Evolutionary conservation across 2,113 vertebrate genomes (phyloP), one percentile per base, ranked within the genome.

Genomic region (Rostratula benghalensis): DNA sequence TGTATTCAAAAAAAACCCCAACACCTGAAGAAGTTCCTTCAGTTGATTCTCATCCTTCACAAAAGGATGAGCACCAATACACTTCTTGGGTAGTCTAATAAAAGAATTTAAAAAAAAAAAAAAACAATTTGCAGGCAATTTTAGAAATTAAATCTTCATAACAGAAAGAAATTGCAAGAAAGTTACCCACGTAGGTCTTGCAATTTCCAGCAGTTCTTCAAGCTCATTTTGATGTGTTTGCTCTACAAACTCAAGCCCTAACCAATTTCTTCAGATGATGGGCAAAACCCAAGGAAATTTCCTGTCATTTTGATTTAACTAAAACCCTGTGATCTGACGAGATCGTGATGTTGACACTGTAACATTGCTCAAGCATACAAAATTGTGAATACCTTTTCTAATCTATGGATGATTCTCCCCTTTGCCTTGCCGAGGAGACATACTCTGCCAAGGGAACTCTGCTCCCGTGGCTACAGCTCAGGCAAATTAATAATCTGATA

Each of bases 191-290:
- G 17, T 22, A 86, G 20, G 28, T 68, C 70, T 82, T 71, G 53
- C 35, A 81, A 27, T 69, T 93, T 68, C 63, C 50, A 92, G 37
- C 78, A 69, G 17, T 80, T 71, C 69, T 56, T 54, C 41, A 88
- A 90, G 87, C 33, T 83, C 6, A 64, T 71, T 94, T 94, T 50
- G 56, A 65, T 46, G 33, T 83, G 75, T 89, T 91, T 97, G 68
- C 79, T 89, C 77, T 88, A 77, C 83, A 95, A 91, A 84, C 67
- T 73, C 83, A 86, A 48, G 46, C 37, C 67, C 53, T 30, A 92
- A 59, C 50, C 80, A 80, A 27, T 91, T 95, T 87, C 69, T 89
- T 68, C 81, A 64, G 54, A 9, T 25, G 61, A 56, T 6, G 45
- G 65, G 28, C 69, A 79, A 81, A 91, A 70, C 50, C 77, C 51